Evolutionary conservation across 2,113 vertebrate species (phyloP).

Genomic region (Cynoglossus semilaevis): DNA sequence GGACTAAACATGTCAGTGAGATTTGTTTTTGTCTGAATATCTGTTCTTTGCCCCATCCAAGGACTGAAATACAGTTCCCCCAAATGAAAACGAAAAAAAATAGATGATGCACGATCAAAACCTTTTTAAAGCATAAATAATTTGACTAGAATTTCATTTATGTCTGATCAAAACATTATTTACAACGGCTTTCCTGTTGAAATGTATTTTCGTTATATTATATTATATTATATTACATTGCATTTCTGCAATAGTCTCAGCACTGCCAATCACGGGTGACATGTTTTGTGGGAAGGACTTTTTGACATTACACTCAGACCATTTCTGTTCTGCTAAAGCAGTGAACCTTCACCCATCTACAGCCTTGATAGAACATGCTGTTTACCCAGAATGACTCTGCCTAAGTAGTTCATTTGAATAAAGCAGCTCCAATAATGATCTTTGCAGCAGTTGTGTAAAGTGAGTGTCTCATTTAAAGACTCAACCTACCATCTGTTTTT

Average conservation of each 20-base stretch:
- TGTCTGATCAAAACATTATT: no score
- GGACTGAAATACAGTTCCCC: no score
- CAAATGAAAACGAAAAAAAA: no score
- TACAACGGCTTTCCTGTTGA: no score
- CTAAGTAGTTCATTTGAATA: conserved; percentile 27
- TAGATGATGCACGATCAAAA: no score
- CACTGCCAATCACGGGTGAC: not conserved
- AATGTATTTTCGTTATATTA: no score
- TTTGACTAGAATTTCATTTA: no score
- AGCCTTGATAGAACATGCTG: conserved; percentile 3
- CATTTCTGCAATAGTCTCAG: not conserved
- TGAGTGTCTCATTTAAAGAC: conserved; percentile 12
- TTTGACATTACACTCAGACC: not conserved
- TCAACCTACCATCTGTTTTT: conserved; percentile 10
- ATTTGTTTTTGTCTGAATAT: no score
- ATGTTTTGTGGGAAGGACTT: not conserved
- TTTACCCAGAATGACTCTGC: conserved; percentile 11
- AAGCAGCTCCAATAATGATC: conserved; percentile 3
- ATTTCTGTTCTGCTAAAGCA: not conserved
- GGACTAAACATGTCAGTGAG: no score
- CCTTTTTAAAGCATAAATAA: no score
- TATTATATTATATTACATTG: not conserved
- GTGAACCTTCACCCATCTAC: not conserved
- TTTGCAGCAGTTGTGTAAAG: not conserved
- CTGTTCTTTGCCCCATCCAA: no score